phyloP scores from a whole-genome alignment of 2,113 vertebrate species.

The Notarius lentiginosus region DNA sequence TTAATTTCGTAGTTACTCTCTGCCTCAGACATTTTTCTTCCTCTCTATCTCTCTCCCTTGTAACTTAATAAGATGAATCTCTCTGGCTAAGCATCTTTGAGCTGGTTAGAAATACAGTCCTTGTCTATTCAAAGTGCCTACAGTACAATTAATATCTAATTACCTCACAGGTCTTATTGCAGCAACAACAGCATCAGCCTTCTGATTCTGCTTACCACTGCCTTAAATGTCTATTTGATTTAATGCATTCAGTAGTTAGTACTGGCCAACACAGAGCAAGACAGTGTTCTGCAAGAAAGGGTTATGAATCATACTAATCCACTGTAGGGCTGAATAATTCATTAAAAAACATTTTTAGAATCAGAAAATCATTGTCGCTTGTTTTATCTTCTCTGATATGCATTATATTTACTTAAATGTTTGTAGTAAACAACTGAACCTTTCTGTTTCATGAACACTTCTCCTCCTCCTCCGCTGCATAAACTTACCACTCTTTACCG shows the following conservation, averaged over 20 bases:
- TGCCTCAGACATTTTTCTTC: not conserved
- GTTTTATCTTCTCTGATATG: not conserved
- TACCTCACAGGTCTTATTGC: constrained; percentile 45
- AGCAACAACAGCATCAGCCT: constrained; percentile 37
- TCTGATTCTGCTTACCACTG: constrained; percentile 37
- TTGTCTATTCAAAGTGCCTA: constrained; percentile 42
- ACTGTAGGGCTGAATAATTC: constrained; percentile 3
- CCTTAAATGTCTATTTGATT: constrained; percentile 46
- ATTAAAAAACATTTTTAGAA: not conserved
- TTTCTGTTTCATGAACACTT: too few species aligned
- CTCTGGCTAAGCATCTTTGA: constrained; percentile 40
- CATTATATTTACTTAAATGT: not conserved
- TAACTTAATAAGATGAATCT: constrained; percentile 23
- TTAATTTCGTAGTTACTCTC: not conserved
- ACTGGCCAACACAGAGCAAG: constrained; percentile 19
- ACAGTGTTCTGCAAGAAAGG: not conserved
- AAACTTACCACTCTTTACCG: too few species aligned
- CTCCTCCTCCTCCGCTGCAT: too few species aligned
- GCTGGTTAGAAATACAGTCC: constrained; percentile 35
- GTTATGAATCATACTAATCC: constrained; percentile 36
- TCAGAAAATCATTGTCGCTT: constrained; percentile 11
- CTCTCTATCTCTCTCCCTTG: not conserved
- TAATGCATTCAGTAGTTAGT: constrained; percentile 47
- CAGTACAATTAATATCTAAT: constrained; percentile 51
- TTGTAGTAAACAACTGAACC: not conserved